Conservation (phyloP, 1,140 invertebrate genomes). For the Popillia japonica region DNA sequence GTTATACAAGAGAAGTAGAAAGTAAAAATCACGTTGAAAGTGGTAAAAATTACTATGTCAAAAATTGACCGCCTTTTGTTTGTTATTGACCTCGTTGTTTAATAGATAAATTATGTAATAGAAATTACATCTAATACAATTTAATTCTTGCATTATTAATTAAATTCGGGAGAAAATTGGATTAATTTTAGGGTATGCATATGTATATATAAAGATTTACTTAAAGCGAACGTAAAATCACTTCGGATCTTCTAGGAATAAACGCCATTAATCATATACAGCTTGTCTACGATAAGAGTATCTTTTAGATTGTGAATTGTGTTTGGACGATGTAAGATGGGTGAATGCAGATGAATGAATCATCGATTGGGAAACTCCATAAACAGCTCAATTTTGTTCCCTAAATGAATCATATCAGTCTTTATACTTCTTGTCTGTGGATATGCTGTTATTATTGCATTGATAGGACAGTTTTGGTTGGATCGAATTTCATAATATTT, state of each 20-base stretch:
- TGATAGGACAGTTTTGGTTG: too few relatives aligned
- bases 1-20: not conserved
- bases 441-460: too few relatives aligned
- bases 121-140: not conserved
- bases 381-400: too few relatives aligned
- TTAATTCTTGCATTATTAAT: not conserved
- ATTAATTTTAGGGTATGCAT: too few relatives aligned
- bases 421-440: too few relatives aligned
- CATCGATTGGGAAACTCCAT: not conserved
- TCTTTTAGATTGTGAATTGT: not conserved
- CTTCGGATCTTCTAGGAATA: not conserved
- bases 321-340: too few relatives aligned
- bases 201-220: too few relatives aligned
- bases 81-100: not conserved
- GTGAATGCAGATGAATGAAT: not conserved
- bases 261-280: not conserved
- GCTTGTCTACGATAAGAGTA: not conserved
- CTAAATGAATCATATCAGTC: too few relatives aligned
- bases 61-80: slow-evolving; percentile 21
- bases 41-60: not conserved
- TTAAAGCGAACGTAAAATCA: too few relatives aligned
- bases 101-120: not conserved
- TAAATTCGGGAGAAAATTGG: too few relatives aligned
- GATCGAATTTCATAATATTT: too few relatives aligned
- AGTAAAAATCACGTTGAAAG: not conserved